A percentile compares a stretch with the other conserved stretches of the same genome.
Conservation (phyloP, 2,888 invertebrate genomes). For the Athripsodes cinereus region DNA sequence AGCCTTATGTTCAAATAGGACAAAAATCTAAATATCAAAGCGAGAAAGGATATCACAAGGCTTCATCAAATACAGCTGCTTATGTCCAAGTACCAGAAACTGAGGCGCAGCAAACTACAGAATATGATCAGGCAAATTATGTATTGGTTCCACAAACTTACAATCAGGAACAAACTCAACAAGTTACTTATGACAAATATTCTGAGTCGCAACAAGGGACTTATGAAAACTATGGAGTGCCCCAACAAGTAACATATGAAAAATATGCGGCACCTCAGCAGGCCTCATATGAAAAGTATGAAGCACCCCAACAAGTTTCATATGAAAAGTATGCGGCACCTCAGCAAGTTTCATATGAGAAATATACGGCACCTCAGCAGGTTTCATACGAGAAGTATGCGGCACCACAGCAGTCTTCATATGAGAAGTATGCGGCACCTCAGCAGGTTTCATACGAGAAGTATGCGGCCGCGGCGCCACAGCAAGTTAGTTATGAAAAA, state of each 20-base stretch:
- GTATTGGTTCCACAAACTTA: neutral
- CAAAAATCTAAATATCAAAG: slow-evolving; percentile 1
- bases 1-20: neutral
- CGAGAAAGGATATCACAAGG: slow-evolving; percentile 8
- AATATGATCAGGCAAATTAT: neutral
- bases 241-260: neutral
- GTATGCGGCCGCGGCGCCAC: neutral
- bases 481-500: neutral
- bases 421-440: neutral
- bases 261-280: neutral
- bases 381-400: neutral
- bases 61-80: neutral
- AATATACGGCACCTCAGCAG: neutral
- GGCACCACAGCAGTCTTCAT: neutral
- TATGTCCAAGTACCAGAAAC: slow-evolving; percentile 5
- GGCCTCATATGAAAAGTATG: neutral
- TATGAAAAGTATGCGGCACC: neutral
- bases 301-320: neutral
- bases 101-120: neutral
- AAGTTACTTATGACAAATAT: neutral
- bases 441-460: neutral
- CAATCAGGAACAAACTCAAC: neutral
- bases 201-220: neutral
- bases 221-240: neutral
- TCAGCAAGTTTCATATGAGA: neutral